Conservation (phyloP, 2,888 invertebrate species). For the Amaurobius ferox region DNA sequence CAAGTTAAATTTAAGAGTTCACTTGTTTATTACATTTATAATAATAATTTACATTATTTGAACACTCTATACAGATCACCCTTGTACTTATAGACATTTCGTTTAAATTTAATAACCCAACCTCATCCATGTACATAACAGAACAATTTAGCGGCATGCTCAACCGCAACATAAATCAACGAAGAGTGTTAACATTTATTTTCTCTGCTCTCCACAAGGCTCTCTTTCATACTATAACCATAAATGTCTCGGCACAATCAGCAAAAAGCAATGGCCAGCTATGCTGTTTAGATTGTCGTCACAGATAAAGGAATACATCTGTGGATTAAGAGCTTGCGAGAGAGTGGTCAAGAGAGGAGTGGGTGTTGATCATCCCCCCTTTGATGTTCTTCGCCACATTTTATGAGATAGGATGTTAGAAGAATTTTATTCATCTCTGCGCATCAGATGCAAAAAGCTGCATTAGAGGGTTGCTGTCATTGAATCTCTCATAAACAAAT, state of each 20-base stretch:
- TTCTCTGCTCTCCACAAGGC: background rate
- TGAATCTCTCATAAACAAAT: constrained; percentile 47
- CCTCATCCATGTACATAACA: no score
- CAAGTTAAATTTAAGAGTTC: no score
- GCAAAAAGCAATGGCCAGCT: constrained; percentile 17
- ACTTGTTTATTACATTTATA: no score
- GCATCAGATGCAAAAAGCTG: constrained; percentile 8
- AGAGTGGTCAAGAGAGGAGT: constrained; percentile 28
- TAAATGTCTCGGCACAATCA: background rate
- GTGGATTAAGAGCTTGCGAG: constrained; percentile 58
- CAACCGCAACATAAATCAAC: background rate
- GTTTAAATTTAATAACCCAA: no score
- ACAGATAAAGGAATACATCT: constrained; percentile 57
- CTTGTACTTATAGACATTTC: no score
- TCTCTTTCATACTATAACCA: background rate
- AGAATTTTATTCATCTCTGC: constrained; percentile 44
- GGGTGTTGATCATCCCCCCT: background rate
- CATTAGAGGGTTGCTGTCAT: constrained; percentile 19
- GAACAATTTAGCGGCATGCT: background rate
- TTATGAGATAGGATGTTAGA: constrained; percentile 33
- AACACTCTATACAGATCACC: no score
- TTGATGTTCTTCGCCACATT: constrained; percentile 28
- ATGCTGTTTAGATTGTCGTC: constrained; percentile 65
- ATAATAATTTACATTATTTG: no score
- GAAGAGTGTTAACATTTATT: background rate